Base-by-base conservation (phyloP, 2,797 vertebrate species). In the Characodon lateralis region DNA sequence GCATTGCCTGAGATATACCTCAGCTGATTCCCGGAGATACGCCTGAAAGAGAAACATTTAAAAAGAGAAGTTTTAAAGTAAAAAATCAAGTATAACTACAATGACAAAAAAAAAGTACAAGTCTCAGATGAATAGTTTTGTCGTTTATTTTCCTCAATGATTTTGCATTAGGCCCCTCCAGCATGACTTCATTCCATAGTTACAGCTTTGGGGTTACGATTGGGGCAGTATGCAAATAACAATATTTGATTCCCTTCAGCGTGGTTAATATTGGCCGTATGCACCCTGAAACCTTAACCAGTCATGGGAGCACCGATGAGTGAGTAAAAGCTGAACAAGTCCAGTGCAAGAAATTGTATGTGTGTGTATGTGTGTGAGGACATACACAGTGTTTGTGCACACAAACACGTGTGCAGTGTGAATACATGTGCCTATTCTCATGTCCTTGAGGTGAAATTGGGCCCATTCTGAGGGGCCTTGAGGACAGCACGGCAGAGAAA, bases 1-100 rank as follows among this genome's bases (percentile, higher is more conserved):
- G 95, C 95, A 13, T 95, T 95, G 89, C 94, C 95, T 1, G 97
- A 96, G 92, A 99, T 97, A 84, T 95, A 96, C 79, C 95, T 96
- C 91, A 99, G 96, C 83, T 96, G 97, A 93, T 99, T 99, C 87
- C 98, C 98, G 50, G 98, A 99, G 88, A 99, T 97, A 51, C 98
- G 96, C 88, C 98, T 99, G 94, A 26, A 71, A 84, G 72, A 86
- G 48, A 87, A 79, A 88, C 75, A 81, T 80, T 85, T 46, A 86
- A 75, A 79, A 73, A 69, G 48, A 24, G 65, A 66, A 79, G 70
- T 76, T 53, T 73, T 58, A 72, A 79, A 43, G 43, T 73, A 83
- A 71, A 81, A 86, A 51, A 80, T 81, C 61, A 90, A 82, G 82
- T 83, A 51, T 2, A 82, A 84, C 77, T 70, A 71, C 68, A 79